Evolutionary conservation across 2,888 invertebrate genomes (phyloP), one percentile per base, ranked within the genome.

Genomic region (Drosophila borborema): DNA sequence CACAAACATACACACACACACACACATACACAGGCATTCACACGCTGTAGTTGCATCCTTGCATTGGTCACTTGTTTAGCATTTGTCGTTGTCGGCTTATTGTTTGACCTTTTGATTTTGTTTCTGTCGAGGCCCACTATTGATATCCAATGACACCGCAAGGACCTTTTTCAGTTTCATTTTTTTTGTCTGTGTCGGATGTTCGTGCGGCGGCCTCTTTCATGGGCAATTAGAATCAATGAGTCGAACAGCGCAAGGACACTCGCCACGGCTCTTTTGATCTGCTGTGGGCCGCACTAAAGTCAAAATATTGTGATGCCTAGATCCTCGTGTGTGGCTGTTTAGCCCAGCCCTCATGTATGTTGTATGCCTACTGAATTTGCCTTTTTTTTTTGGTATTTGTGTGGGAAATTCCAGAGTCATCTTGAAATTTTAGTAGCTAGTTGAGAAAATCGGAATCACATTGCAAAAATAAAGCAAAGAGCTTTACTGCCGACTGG

Each of bases 161-260:
- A 82, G 80, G 77, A 74, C 78, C 73, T 72, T 72, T 56, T 54
- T 28, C 28, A 28, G 28, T 28, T 6, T 28, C 28, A 28, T 5
- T 40, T 73, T 2, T 38, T 10, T 14, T 38, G 23, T 5, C 6
- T 38, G 14, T 5, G 49, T 9, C 31, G 18, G 40, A 2, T 55
- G 38, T 53, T 23, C 48, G 10, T 58, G 43, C 56, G 71, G 48
- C 85, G 88, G 86, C 71, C 34, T 70, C 86, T 85, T 89, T 85
- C 70, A 85, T 77, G 72, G 49, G 84, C 85, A 85, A 85, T 85
- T 85, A 85, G 89, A 80, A 80, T 80, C 85, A 88, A 88, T 88
- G 86, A 81, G 60, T 43, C 46, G 36, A 36, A 43, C 53, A 28
- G 72, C 79, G 72, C 81, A 84, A 85, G 85, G 85, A 85, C 85